phyloP scores from a whole-genome alignment of 2,797 vertebrate genomes.

The Galagoides demidoff region DNA sequence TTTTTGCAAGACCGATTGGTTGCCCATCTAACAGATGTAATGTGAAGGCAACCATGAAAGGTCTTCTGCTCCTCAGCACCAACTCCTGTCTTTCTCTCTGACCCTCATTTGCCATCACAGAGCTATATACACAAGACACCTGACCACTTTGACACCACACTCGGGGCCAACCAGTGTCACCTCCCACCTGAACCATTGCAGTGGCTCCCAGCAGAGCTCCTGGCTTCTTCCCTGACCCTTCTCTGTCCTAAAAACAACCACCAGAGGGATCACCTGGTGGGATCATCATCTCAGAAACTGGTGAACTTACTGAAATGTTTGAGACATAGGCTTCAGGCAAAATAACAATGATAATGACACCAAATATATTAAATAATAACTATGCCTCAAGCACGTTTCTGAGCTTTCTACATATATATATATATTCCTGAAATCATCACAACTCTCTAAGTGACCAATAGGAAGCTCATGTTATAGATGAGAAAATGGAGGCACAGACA shows the following conservation, averaged over 20 bases:
- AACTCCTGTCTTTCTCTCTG: background rate
- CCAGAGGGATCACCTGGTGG: no score
- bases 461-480: background rate
- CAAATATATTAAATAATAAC: background rate
- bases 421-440: background rate
- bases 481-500: background rate
- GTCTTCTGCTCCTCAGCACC: background rate
- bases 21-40: background rate
- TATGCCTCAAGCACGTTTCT: no score
- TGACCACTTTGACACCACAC: no score
- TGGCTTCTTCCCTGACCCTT: background rate
- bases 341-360: background rate
- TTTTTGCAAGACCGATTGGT: background rate
- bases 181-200: background rate
- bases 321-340: background rate
- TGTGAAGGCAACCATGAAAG: background rate
- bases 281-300: background rate
- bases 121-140: no score
- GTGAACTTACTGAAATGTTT: background rate
- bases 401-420: background rate
- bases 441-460: background rate
- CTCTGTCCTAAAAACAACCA: background rate
- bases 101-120: background rate
- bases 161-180: accelerated
- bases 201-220: accelerated